Conservation (phyloP, 2,113 vertebrate genomes). For the Bucco capensis region DNA sequence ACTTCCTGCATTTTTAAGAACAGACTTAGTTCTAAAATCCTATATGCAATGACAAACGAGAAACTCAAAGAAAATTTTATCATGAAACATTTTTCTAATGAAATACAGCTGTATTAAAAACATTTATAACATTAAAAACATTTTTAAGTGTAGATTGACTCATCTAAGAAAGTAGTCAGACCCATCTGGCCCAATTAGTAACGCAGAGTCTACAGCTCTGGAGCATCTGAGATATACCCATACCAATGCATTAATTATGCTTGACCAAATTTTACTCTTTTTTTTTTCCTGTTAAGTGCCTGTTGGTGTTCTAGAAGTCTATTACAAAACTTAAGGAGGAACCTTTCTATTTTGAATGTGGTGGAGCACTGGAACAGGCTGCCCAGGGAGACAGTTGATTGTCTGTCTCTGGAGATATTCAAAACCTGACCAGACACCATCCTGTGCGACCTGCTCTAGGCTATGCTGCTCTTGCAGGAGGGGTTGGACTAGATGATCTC, state of each 20-base stretch:
- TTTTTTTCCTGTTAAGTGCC: background rate
- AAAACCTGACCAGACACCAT: too few relatives aligned
- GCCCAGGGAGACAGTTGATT: too few relatives aligned
- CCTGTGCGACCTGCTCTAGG: too few relatives aligned
- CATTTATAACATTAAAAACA: background rate
- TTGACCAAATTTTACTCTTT: background rate
- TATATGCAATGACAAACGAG: background rate
- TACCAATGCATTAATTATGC: background rate
- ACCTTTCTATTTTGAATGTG: too few relatives aligned
- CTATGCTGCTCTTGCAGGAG: too few relatives aligned
- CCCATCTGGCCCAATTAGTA: slow-evolving; percentile 10
- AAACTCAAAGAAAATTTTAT: background rate
- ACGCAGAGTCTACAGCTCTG: background rate
- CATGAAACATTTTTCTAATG: background rate
- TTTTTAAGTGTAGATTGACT: background rate
- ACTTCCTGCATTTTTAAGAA: background rate
- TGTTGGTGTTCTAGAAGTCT: background rate
- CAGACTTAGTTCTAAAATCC: background rate
- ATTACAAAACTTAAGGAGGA: too few relatives aligned
- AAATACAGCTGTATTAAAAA: background rate
- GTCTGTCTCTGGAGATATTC: too few relatives aligned
- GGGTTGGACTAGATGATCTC: too few relatives aligned
- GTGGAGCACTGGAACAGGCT: too few relatives aligned
- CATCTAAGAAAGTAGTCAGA: slow-evolving; percentile 8
- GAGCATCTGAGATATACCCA: background rate